These are phyloP conservation scores for Tachina grossa DNA, from an alignment of 2,888 invertebrate genomes.

Conservation along the genomic window DNA sequence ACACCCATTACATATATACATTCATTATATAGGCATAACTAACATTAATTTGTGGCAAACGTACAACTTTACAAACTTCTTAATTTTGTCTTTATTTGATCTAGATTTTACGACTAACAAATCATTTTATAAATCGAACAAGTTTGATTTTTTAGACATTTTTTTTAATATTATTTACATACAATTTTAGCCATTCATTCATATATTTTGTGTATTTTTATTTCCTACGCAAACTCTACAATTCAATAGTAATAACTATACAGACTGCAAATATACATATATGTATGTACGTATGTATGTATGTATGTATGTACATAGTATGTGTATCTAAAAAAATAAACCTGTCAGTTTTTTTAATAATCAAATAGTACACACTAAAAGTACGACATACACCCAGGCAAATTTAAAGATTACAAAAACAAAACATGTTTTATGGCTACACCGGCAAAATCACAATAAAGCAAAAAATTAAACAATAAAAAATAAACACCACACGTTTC, in stretches of 20 bases:
- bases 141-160: not conserved
- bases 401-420: conserved; percentile 38
- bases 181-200: conserved; percentile 20
- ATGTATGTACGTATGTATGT: no score
- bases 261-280: no score
- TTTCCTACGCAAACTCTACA: conserved; percentile 68
- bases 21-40: conserved; percentile 5
- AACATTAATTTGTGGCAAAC: not conserved
- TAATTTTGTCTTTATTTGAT: conserved; percentile 2
- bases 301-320: not conserved
- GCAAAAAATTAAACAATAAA: not conserved
- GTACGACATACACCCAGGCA: conserved; percentile 23
- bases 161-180: conserved; percentile 4
- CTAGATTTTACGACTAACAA: conserved; percentile 30
- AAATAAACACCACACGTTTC: conserved; percentile 25
- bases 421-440: conserved; percentile 57
- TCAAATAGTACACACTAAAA: conserved; percentile 41
- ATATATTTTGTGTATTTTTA: conserved; percentile 21
- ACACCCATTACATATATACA: no score
- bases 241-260: conserved; percentile 30
- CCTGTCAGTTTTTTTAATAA: conserved; percentile 6
- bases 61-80: not conserved
- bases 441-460: conserved; percentile 47
- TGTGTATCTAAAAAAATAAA: conserved; percentile 17
- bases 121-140: conserved; percentile 23